These are phyloP conservation scores for Anhinga anhinga DNA, from an alignment of 2,113 vertebrate species.

Conservation along the genomic window DNA sequence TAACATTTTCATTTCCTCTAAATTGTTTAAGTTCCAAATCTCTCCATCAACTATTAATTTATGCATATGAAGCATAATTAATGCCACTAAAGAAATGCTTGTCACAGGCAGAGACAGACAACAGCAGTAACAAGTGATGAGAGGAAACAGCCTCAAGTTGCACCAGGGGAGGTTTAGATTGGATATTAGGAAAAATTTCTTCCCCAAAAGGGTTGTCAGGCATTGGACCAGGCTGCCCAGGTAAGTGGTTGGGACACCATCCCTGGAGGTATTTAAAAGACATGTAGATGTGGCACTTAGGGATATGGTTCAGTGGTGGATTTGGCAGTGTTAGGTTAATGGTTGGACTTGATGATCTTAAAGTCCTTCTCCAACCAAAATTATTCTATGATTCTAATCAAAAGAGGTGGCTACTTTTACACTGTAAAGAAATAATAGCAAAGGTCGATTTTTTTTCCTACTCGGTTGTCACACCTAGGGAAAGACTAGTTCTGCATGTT, in stretches of 20 bases:
- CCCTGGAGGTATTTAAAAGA: not conserved
- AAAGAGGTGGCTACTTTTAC: not conserved
- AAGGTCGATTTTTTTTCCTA: not conserved
- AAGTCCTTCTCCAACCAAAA: not conserved
- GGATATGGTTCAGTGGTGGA: not conserved
- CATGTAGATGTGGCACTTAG: rapidly evolving
- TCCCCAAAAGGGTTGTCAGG: not conserved
- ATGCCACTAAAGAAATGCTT: not conserved
- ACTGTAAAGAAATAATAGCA: not conserved
- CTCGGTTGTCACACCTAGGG: not conserved
- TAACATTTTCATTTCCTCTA: not conserved
- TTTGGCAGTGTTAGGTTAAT: not conserved
- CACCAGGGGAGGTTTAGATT: not conserved
- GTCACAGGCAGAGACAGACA: not conserved
- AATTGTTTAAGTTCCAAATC: not conserved
- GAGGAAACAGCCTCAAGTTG: not conserved
- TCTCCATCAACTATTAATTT: not conserved
- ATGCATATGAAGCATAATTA: not conserved
- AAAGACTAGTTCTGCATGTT: not conserved
- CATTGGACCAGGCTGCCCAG: not conserved
- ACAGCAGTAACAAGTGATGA: not conserved
- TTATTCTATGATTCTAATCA: not conserved
- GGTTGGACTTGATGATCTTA: not conserved
- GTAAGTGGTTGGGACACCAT: not conserved
- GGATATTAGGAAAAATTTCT: not conserved